phyloP scores from a whole-genome alignment of 2,113 vertebrate species.

The Lepisosteus oculatus region DNA sequence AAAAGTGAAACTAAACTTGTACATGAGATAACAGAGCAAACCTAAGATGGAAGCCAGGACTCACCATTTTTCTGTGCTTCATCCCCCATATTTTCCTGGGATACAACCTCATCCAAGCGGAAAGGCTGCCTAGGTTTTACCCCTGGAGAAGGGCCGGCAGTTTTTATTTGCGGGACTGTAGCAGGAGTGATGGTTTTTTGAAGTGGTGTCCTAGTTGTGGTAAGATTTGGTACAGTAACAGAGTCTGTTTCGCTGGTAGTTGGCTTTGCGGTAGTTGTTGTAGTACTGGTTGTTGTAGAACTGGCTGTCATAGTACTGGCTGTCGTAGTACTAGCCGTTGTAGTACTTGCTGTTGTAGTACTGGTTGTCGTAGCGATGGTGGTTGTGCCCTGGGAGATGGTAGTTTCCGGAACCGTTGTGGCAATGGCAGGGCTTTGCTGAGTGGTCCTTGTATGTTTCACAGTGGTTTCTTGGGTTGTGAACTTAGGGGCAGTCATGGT shows the following conservation, averaged over 20 bases:
- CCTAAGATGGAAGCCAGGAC: too few relatives aligned
- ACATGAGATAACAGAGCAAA: too few relatives aligned
- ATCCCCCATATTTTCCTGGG: constrained; percentile 31
- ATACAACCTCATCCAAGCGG: not conserved
- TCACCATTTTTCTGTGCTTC: constrained; percentile 31
- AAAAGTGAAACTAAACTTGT: too few relatives aligned
- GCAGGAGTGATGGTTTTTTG: constrained; percentile 11
- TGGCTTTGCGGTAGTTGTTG: constrained; percentile 15
- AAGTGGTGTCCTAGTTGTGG: constrained; percentile 11
- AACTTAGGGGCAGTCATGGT: not conserved
- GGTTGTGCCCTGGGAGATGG: constrained; percentile 8
- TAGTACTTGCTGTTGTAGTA: not conserved
- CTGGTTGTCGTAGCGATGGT: not conserved
- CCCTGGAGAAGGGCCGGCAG: not conserved
- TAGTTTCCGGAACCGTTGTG: constrained; percentile 5
- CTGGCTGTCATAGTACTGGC: constrained; percentile 16
- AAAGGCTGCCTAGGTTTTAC: not conserved
- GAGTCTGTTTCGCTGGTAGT: constrained; percentile 4
- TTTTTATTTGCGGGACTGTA: not conserved
- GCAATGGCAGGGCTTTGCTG: not conserved
- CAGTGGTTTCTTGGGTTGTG: not conserved
- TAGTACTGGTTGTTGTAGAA: constrained; percentile 17
- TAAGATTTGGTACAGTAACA: not conserved
- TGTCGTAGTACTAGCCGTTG: constrained; percentile 18
- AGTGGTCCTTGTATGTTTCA: not conserved